Evolutionary conservation across 2,888 invertebrate species (phyloP), one percentile per base, ranked within the genome.

Genomic region (Trissoscelio sp.): DNA sequence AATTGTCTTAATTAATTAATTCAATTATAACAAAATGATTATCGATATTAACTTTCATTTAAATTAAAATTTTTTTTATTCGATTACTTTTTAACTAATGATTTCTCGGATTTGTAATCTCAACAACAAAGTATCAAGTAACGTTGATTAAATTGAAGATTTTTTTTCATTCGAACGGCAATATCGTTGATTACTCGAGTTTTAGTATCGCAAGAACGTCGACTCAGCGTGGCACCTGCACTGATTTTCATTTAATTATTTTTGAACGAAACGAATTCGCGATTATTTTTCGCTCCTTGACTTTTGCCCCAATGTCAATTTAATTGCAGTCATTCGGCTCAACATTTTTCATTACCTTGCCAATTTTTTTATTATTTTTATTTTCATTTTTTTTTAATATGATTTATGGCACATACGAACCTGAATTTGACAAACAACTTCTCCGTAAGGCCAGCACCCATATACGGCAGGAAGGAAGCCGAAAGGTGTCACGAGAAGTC

Each of bases 361-460:
- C n/a, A n/a, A n/a, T 58, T 6, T 28, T 1, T 60, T 60, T 5
- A 44, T 18, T 31, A 22, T 18, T 46, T 62, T 55, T 55, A 34
- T 16, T 55, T 34, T 31, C 7, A 31, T 31, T 9, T 31, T 31
- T 31, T 31, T 7, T 7, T 31, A 7, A 31, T 6, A 11, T 20
- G 12, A 5, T 58, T 20, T n/a, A n/a, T n/a, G n/a, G n/a, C n/a
- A n/a, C 39, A 20, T 62, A 64, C 62, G 70, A 92, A 97, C 97
- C 95, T 97, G 97, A 90, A 97, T 96, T 92, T 97, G 97, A 92
- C 97, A 97, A 91, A 96, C 95, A 88, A 96, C 95, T 92, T 97
- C 96, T 69, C 97, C 96, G 92, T 96, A 97, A 34, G 97, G 97
- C 97, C 97, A 97, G 91, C 97, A 97, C 91, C 96, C 95, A 89